Base-by-base conservation (phyloP, 2,888 invertebrate species). In the Doris montereyensis region DNA sequence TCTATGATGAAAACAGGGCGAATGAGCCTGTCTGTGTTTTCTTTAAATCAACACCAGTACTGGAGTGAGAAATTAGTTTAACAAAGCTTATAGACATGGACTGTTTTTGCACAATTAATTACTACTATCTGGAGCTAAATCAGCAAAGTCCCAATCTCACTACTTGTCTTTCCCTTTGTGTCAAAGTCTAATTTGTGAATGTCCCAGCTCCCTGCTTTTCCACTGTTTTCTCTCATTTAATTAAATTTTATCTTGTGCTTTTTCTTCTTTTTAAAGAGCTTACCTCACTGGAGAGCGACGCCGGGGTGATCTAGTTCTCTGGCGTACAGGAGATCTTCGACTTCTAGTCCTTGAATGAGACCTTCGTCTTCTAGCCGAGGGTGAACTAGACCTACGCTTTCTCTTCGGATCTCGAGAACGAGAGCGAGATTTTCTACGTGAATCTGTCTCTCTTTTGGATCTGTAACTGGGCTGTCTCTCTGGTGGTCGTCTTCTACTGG, bases 251-350 rank as follows among this genome's bases (percentile, higher is more conserved):
- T 24, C 65, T 26, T 24, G 72, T 72, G 21, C 77, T 58, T 8
- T 76, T 34, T 28, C 10, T 13, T n/a, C 21, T 24, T 34, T 58
- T 77, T 34, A 24, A n/a, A 10, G 60, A 32, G 13, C n/a, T 21
- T 10, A 60, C 26, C n/a, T 41, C 74, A 62, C 76, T 72, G 32
- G 41, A 70, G 21, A 17, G 84, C 77, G 10, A 17, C 81, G 76
- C 74, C 81, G 74, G 21, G 83, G 79, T 13, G 83, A 81, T 13
- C 78, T 67, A 10, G 76, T 58, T n/a, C 81, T 79, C 28, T 77
- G 77, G 24, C 76, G 67, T 10, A 71, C 73, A 58, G 77, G 77
- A 17, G 82, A 76, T 32, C 79, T 74, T 24, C 76, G 26, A 24
- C 35, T 26, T 30, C 77, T 78, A 5, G 74, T 65, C n/a, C 67